phyloP scores from a whole-genome alignment of 2,888 invertebrate species.

The Phyllotreta striolata region DNA sequence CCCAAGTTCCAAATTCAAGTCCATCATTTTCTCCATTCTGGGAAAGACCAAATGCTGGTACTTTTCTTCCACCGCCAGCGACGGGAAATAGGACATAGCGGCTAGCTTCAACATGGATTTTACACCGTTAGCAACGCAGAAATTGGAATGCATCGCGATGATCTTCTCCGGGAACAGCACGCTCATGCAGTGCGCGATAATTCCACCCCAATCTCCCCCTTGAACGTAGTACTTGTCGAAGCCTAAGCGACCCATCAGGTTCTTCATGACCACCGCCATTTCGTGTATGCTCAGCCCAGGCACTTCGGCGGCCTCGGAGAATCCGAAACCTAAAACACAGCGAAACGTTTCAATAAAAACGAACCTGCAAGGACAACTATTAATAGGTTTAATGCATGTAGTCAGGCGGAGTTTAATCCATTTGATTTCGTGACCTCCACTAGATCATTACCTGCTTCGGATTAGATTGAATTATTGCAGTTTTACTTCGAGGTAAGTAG shows the following conservation, averaged over 20 bases:
- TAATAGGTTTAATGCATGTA: no score
- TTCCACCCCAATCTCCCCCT: constrained; percentile 86
- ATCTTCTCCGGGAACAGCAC: constrained; percentile 69
- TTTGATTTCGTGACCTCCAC: constrained; percentile 77
- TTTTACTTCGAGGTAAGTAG: no score
- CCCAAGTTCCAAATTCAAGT: constrained; percentile 64
- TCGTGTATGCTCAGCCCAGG: constrained; percentile 69
- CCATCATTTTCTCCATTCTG: constrained; percentile 58
- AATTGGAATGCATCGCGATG: constrained; percentile 68
- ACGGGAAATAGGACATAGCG: constrained; percentile 38
- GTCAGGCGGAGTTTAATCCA: constrained; percentile 67
- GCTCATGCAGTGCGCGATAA: constrained; percentile 70
- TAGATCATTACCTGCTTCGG: constrained; percentile 54
- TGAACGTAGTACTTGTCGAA: constrained; percentile 74
- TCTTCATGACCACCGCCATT: constrained; percentile 68
- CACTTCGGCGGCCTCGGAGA: constrained; percentile 65
- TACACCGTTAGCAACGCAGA: constrained; percentile 48
- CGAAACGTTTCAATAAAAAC: no score
- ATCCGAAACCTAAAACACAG: constrained; percentile 47
- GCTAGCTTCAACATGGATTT: constrained; percentile 37
- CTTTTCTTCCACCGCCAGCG: constrained; percentile 63
- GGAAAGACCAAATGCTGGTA: constrained; percentile 65
- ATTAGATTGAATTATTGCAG: no score
- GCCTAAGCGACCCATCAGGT: constrained; percentile 76
- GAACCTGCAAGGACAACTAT: no score